A percentile compares a stretch with the other conserved stretches of the same genome.
Conservation (phyloP, 2,113 vertebrate species). For the Psilopsiagon aurifrons region DNA sequence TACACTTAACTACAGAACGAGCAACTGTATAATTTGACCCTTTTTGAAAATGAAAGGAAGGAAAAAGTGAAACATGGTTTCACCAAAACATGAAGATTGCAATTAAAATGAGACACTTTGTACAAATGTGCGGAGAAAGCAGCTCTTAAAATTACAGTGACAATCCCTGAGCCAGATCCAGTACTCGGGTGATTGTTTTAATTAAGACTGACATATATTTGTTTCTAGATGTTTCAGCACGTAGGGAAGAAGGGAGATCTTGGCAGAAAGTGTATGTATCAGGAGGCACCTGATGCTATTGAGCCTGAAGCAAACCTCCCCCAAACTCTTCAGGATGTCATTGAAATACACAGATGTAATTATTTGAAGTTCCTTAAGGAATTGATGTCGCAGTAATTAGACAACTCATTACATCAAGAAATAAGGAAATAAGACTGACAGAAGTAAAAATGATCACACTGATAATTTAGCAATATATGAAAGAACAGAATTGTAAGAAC, state of each 20-base stretch:
- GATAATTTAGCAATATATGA: constrained; percentile 70
- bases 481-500: constrained; percentile 54
- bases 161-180: background rate
- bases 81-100: constrained; percentile 17
- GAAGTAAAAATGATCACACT: constrained; percentile 72
- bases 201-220: constrained; percentile 37
- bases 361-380: constrained; percentile 66
- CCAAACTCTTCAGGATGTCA: constrained; percentile 55
- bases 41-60: constrained; percentile 39
- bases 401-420: constrained; percentile 78
- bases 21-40: background rate
- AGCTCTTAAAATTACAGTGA: constrained; percentile 46
- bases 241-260: constrained; percentile 36
- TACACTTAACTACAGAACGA: background rate
- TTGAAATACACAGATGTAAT: constrained; percentile 63
- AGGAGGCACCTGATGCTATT: constrained; percentile 65
- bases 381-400: constrained; percentile 77
- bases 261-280: constrained; percentile 24
- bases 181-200: constrained; percentile 31
- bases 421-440: constrained; percentile 74
- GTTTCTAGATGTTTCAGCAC: constrained; percentile 43
- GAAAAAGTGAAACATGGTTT: constrained; percentile 15
- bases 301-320: constrained; percentile 52
- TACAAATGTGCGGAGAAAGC: background rate
- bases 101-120: background rate